These are phyloP conservation scores for Teleiodes luculella DNA, from an alignment of 2,888 invertebrate genomes.

Conservation along the genomic window DNA sequence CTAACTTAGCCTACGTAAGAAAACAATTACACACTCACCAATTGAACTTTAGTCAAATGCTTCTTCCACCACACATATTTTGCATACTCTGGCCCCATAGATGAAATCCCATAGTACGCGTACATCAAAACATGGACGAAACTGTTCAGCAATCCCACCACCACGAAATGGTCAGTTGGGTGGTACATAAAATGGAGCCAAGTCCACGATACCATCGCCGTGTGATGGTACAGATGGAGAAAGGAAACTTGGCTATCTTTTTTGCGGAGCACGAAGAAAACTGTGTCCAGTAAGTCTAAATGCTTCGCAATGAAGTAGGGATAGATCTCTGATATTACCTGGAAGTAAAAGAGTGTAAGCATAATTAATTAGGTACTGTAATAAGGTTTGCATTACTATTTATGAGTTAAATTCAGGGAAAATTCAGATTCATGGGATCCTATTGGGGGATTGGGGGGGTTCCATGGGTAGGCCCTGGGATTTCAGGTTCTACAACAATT, in stretches of 20 bases:
- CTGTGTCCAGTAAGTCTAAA: slow-evolving; percentile 86
- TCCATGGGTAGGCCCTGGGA: no score
- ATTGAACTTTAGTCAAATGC: slow-evolving; percentile 88
- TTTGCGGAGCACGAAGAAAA: slow-evolving; percentile 93
- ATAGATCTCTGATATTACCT: slow-evolving; percentile 69
- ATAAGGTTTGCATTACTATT: no score
- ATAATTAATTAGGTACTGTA: no score
- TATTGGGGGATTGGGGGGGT: no score
- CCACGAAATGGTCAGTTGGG: slow-evolving; percentile 87
- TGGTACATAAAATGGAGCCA: slow-evolving; percentile 87
- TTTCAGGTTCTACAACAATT: no score
- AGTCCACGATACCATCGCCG: slow-evolving; percentile 85
- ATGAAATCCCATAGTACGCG: slow-evolving; percentile 86
- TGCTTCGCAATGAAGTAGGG: slow-evolving; percentile 90
- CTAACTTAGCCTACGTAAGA: no score
- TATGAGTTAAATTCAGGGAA: no score
- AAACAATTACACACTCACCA: slow-evolving; percentile 73
- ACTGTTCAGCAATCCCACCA: slow-evolving; percentile 86
- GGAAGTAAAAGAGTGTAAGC: slow-evolving; percentile 24
- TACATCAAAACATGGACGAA: slow-evolving; percentile 91
- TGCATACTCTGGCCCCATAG: slow-evolving; percentile 84
- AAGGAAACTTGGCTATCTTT: slow-evolving; percentile 87
- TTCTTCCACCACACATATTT: slow-evolving; percentile 93
- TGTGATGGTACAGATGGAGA: slow-evolving; percentile 93
- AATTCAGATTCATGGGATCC: no score